Conservation (phyloP, 2,113 vertebrate species). For the Pseudopipra pipra region DNA sequence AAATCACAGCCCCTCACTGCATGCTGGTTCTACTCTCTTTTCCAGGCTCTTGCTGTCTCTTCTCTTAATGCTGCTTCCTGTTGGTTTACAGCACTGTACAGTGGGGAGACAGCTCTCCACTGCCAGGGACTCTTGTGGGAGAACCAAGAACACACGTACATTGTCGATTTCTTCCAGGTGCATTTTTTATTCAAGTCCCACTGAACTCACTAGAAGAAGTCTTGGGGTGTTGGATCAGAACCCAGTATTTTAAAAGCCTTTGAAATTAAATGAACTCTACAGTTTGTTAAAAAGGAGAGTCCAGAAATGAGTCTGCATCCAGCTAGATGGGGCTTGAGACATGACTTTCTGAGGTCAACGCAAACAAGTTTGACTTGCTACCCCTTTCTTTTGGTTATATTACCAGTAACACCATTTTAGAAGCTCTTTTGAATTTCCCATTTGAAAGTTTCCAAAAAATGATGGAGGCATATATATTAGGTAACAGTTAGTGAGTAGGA, state of each 20-base stretch:
- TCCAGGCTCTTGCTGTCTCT: neutral
- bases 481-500: neutral
- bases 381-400: neutral
- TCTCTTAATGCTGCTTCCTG: neutral
- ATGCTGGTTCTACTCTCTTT: neutral
- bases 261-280: neutral
- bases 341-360: neutral
- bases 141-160: neutral
- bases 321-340: neutral
- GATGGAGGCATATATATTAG: neutral
- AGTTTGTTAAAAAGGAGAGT: neutral
- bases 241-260: neutral
- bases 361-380: neutral
- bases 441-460: neutral
- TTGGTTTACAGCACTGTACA: neutral
- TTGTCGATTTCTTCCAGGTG: slow-evolving; percentile 37
- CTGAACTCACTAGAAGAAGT: slow-evolving; percentile 6
- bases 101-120: neutral
- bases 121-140: neutral
- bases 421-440: neutral
- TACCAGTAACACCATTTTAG: neutral
- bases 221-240: neutral
- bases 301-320: neutral
- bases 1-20: neutral
- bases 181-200: neutral